Percentiles rank a stretch among this genome's conserved stretches.
Conservation (phyloP, 2,113 vertebrate genomes). For the Macrotus californicus region DNA sequence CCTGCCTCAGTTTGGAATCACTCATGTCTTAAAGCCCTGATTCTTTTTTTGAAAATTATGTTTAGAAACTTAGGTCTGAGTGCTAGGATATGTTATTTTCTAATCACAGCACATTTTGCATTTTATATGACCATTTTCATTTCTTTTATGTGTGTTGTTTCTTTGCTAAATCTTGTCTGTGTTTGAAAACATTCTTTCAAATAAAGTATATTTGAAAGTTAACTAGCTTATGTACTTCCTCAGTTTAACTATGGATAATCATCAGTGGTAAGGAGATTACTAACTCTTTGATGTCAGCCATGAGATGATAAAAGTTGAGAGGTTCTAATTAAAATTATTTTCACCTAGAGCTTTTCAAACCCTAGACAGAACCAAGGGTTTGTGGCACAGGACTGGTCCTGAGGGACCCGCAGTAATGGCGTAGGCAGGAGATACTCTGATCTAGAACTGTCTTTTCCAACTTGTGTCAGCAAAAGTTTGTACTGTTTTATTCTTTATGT, state of each 20-base stretch:
- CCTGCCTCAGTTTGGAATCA: not conserved
- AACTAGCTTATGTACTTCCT: not conserved
- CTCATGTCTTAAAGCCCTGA: not conserved
- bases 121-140: not conserved
- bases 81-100: not conserved
- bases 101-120: not conserved
- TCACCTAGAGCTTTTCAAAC: not conserved
- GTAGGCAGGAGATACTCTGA: not conserved
- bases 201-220: not conserved
- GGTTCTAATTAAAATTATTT: not conserved
- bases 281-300: not conserved
- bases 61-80: constrained; percentile 14
- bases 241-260: not conserved
- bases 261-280: not conserved
- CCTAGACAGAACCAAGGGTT: not conserved
- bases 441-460: not conserved
- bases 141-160: not conserved
- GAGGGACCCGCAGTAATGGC: not conserved
- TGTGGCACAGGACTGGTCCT: not conserved
- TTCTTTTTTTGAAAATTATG: not conserved
- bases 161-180: not conserved
- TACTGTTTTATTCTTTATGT: not conserved
- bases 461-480: not conserved
- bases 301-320: not conserved
- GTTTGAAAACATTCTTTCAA: not conserved